Evolutionary conservation across 2,888 invertebrate species (phyloP), one percentile per base, ranked within the genome.

Genomic region (Epirrhoe tristata): DNA sequence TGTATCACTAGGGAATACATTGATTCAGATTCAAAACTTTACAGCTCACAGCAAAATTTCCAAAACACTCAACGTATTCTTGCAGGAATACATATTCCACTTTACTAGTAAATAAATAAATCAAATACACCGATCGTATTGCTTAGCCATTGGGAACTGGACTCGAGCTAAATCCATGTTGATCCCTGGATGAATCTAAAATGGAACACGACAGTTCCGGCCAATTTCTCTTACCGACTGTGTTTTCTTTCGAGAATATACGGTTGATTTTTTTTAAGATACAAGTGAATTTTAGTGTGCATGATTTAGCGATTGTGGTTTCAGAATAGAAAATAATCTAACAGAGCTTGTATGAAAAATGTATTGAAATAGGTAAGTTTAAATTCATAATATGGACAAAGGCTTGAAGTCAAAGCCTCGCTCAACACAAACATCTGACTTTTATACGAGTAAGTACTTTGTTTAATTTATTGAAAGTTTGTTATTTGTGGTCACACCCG

Each of bases 81-180:
- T 12, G 12, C 39, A 36, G 36, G 1, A 51, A 51, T 51, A 50
- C 32, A 43, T 57, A 56, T 55, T 63, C 31, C 12, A 51, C 54
- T 48, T 50, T 1, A 50, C 32, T 39, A 51, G 43, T 56, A 65
- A 65, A 66, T 66, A 68, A 75, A 72, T 60, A 67, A 57, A 17
- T 63, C 24, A 64, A 64, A 64, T 46, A 58, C 56, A 58, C 68
- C 69, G 75, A 81, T 78, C 73, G 75, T 79, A 80, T 79, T 73
- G 78, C 77, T 76, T 56, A 70, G 69, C 67, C 69, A 63, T 70
- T 56, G 63, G 64, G 72, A 64, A 61, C 76, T 75, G 70, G 59
- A 70, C 56, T 69, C 48, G 46, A 58, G 52, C 55, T 63, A 69
- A 73, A 71, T 70, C 73, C 71, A 53, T 32, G 58, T 69, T 72